These are phyloP conservation scores for Chromis chromis DNA, from an alignment of 2,797 vertebrate species.

Conservation along the genomic window DNA sequence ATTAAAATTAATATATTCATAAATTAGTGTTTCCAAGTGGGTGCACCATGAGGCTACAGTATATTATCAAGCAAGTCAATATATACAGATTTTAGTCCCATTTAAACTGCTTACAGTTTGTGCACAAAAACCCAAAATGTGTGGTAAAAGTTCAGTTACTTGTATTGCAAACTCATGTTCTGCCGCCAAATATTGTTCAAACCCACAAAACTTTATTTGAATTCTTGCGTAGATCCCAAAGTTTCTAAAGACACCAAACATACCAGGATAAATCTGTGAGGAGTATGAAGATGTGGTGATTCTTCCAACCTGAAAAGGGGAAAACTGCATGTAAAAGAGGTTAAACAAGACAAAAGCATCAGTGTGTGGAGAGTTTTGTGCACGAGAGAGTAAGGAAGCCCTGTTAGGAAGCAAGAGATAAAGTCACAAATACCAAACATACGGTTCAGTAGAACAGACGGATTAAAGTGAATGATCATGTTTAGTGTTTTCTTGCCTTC, in stretches of 20 bases:
- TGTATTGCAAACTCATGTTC: too few relatives aligned
- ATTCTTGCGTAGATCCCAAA: conserved; percentile 33
- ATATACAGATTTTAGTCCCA: too few relatives aligned
- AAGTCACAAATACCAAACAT: neutral
- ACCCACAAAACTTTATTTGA: conserved; percentile 41
- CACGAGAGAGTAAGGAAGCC: neutral
- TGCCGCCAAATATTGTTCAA: conserved; percentile 27
- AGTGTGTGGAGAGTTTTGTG: neutral
- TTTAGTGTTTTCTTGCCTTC: neutral
- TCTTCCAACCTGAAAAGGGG: conserved; percentile 13
- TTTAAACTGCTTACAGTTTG: too few relatives aligned
- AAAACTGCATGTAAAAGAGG: neutral
- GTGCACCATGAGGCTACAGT: neutral
- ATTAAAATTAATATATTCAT: neutral
- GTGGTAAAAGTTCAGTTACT: too few relatives aligned
- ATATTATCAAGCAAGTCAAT: too few relatives aligned
- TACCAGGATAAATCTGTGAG: neutral
- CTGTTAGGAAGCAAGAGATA: neutral
- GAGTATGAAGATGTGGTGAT: neutral
- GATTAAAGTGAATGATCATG: neutral
- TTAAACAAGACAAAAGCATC: neutral
- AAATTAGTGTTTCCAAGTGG: neutral
- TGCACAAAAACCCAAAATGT: too few relatives aligned
- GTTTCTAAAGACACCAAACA: conserved; percentile 43
- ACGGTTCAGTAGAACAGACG: neutral